Percentiles rank a stretch among this genome's conserved stretches.
Evolutionary conservation across 2,888 invertebrate species (phyloP).

Genomic region (Panzeria rudis): DNA sequence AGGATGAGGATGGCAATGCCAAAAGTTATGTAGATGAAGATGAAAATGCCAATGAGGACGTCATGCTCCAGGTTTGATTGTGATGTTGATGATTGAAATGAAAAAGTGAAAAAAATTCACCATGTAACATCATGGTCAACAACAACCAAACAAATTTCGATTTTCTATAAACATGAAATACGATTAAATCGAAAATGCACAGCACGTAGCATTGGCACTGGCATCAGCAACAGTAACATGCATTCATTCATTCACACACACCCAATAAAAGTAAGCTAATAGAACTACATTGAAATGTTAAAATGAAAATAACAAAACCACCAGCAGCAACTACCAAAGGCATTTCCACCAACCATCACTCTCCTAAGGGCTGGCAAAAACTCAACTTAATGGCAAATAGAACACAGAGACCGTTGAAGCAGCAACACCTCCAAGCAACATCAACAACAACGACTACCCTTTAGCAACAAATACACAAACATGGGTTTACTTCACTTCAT

Average conservation of each 20-base stretch:
- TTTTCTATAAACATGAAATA: slow-evolving; percentile 44
- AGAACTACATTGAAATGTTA: slow-evolving; percentile 43
- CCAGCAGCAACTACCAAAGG: slow-evolving; percentile 40
- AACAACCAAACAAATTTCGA: slow-evolving; percentile 34
- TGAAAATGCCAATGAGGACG: not conserved
- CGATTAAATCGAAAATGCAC: slow-evolving; percentile 56
- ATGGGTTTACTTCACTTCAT: not conserved
- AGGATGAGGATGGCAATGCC: not conserved
- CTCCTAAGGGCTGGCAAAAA: slow-evolving; percentile 17
- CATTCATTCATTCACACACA: slow-evolving; percentile 5
- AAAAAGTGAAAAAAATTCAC: slow-evolving; percentile 9
- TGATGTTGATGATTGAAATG: slow-evolving; percentile 36
- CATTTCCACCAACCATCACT: not conserved
- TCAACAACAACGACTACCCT: not conserved
- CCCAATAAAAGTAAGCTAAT: slow-evolving; percentile 39
- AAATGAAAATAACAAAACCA: slow-evolving; percentile 35
- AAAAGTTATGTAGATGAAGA: not conserved
- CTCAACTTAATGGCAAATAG: slow-evolving; percentile 8
- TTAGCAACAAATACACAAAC: slow-evolving; percentile 7
- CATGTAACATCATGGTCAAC: slow-evolving; percentile 14
- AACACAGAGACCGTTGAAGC: not conserved
- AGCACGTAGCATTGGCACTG: slow-evolving; percentile 46
- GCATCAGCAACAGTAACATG: not conserved
- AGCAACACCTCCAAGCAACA: slow-evolving; percentile 28
- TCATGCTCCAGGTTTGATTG: not conserved